Conservation (phyloP, 2,888 invertebrate species). For the Thymelicus sylvestris region DNA sequence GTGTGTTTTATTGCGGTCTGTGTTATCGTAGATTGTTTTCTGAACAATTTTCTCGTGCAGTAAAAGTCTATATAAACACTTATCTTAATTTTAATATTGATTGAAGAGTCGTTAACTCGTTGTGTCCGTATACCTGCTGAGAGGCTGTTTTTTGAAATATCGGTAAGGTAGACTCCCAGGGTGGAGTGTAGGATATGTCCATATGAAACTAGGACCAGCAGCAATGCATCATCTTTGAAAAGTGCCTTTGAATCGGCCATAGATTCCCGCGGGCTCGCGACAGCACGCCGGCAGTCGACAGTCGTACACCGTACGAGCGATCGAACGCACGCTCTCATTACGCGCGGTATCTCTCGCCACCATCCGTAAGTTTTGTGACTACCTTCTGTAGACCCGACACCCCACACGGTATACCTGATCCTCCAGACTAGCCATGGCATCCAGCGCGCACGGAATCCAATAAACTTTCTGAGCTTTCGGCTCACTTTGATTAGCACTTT, state of each 20-base stretch:
- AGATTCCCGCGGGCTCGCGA: constrained; percentile 26
- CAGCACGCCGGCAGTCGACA: constrained; percentile 43
- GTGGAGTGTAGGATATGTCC: not conserved
- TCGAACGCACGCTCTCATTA: constrained; percentile 57
- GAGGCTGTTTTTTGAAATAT: not conserved
- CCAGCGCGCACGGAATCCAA: constrained; percentile 39
- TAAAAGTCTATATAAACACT: constrained; percentile 16
- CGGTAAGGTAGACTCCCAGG: not conserved
- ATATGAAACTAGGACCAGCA: constrained; percentile 21
- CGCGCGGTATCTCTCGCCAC: constrained; percentile 49
- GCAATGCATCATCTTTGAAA: constrained; percentile 24
- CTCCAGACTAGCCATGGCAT: constrained; percentile 1
- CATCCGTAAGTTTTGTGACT: constrained; percentile 74
- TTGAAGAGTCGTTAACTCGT: constrained; percentile 15
- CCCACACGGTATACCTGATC: constrained; percentile 50
- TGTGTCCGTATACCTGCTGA: not conserved
- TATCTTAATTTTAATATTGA: constrained; percentile 29
- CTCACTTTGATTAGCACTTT: constrained; percentile 57
- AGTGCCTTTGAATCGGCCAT: constrained; percentile 28
- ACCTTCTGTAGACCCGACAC: constrained; percentile 53
- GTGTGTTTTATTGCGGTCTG: constrained; percentile 30
- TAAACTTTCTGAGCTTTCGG: constrained; percentile 43
- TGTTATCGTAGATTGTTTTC: constrained; percentile 32
- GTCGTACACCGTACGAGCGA: constrained; percentile 62
- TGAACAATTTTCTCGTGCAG: constrained; percentile 23